Conservation (phyloP, 2,888 invertebrate species). For the Zygogramma bicolorata region DNA sequence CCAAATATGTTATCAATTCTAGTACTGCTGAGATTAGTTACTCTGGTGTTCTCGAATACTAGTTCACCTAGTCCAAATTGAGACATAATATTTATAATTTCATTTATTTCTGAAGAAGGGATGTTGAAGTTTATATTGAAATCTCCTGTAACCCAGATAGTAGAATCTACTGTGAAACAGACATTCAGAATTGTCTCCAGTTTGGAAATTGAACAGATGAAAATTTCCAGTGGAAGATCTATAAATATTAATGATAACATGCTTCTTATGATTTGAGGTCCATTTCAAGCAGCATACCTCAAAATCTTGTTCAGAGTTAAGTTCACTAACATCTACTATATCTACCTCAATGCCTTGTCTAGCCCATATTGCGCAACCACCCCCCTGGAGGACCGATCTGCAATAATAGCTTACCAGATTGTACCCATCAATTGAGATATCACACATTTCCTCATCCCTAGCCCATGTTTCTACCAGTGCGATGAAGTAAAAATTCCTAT, state of each 20-base stretch:
- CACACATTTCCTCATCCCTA: neutral
- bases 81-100: neutral
- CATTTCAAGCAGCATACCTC: neutral
- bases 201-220: no score
- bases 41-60: neutral
- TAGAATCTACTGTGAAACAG: neutral
- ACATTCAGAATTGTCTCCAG: no score
- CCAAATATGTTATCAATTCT: slow-evolving; percentile 1
- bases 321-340: neutral
- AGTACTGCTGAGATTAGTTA: neutral
- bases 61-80: neutral
- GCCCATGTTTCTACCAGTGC: neutral
- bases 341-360: neutral
- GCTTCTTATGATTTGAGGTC: neutral
- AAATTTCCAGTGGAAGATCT: neutral
- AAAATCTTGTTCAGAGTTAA: neutral
- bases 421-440: neutral
- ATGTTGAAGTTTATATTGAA: neutral
- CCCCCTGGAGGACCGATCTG: neutral
- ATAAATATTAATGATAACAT: neutral
- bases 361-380: neutral
- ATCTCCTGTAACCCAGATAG: neutral
- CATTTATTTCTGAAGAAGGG: neutral
- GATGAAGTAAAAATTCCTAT: neutral
- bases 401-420: neutral